Evolutionary conservation across 2,888 invertebrate species (phyloP), one percentile per base, ranked within the genome.

Genomic region (Tineola bisselliella): DNA sequence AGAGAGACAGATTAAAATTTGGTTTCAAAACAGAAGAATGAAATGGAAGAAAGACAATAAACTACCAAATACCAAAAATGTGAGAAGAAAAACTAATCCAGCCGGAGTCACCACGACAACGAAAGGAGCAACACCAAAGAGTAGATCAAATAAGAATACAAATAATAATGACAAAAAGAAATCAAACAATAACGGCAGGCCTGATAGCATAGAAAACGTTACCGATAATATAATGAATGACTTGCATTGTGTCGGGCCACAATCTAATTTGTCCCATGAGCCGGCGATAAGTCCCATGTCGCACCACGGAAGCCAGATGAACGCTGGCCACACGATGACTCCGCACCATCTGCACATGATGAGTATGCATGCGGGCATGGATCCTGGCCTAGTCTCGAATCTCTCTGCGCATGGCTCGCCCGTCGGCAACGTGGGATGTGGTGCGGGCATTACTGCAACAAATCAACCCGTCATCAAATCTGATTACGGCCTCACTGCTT

Each of bases 1-100:
- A 90, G 94, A 95, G 72, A 83, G 93, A 63, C 94, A 95, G 79
- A 93, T 95, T 61, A 95, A 95, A 83, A 94, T 94, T 61, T 95
- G 95, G 94, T 95, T 95, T 73, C 94, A 95, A 72, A 94, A 94
- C 72, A 87, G 94, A 59, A 83, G 94, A 15, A 95, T 94, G 94
- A 92, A 93, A 67, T 88, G 87, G 81, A 92, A 92, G 76, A 92
- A 92, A 68, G 91, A 91, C 89, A 94, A 95, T 88, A 94, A 95
- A 83, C 88, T 95, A 70, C 95, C 95, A 60, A 95, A 95, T 88
- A 95, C 95, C 79, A 90, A 90, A 84, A 90, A 90, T 71, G 90
- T 90, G 62, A 86, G 90, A 67, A 89, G 93, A 89, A 93, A 93
- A 90, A 92, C 92, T 63, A 93, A 92, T 75, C 91, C 92, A 62